Evolutionary conservation across 2,797 vertebrate genomes (phyloP), one percentile per base, ranked within the genome.

Genomic region (Austrolebias charrua): DNA sequence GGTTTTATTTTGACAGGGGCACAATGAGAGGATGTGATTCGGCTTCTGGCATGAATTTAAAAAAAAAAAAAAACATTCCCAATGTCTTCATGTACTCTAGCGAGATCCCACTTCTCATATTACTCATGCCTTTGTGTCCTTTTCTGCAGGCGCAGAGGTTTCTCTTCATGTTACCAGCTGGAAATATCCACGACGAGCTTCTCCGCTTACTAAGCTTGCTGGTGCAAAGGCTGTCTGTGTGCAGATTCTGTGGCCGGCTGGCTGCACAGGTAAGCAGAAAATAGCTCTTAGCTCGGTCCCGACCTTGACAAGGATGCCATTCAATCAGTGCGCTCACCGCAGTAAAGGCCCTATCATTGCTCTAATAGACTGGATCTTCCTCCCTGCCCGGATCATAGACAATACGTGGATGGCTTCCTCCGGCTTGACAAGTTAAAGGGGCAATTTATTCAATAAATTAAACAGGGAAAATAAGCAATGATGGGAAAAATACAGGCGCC

Each of bases 261-360:
- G 81, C 86, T 91, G 90, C 90, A 88, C 89, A 91, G 90, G 90
- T 91, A 89, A 91, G 89, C 90, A 89, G 79, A 89, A 90, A 90
- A 90, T 81, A 86, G 78, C 88, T 90, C 79, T 88, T 81, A 89
- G 86, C 86, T 79, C 48, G 18, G 40, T 76, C 74, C 85, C 87
- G 90, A 91, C 91, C 91, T 90, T 90, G 88, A 88, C 63, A 71
- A 73, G 83, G 83, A 85, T 82, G 86, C 83, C 86, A 89, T 89
- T 87, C 88, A 90, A 87, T 91, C 87, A 89, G 88, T 19, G 50
- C 60, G 81, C 87, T 62, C 38, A 55, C 83, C n/a, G 76, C 83
- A 78, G 86, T 85, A 87, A 87, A 81, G 83, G 77, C 67, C 77
- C 78, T 66, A 88, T 90, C 88, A 87, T 85, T 81, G 89, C 83